Base-by-base conservation (phyloP, 2,888 invertebrate genomes). In the Meganola albula region DNA sequence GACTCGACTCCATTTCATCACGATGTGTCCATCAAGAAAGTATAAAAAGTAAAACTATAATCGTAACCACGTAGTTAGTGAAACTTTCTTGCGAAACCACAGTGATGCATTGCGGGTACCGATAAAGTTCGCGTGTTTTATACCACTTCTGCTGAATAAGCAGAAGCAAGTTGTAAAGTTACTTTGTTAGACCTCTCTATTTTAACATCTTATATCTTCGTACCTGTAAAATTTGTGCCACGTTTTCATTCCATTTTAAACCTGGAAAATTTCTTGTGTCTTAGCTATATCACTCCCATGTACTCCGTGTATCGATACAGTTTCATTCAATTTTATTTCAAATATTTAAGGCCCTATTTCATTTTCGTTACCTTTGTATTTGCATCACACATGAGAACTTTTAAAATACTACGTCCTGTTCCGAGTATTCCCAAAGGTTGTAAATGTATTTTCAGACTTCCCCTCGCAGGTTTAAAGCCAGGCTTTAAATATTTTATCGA, bases 401-500 rank as follows among this genome's bases (percentile, higher is more conserved):
- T 64, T 64, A 58, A 66, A 64, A 60, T 55, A 59, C 61, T 62
- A 60, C 58, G 57, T 58, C 55, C 47, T 54, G 48, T 53, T 48
- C 38, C 56, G 58, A 41, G 53, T 69, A 71, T 67, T 73, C 73
- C 76, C 70, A 62, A 44, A 37, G 69, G 78, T 62, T 65, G 67
- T 79, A 76, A 74, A 76, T 76, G 72, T 63, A 62, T 66, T 67
- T 70, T 71, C 59, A 55, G 57, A 20, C 56, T 59, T 48, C 63
- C 74, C 74, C 71, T 65, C 55, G 53, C 58, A 52, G 61, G 61
- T 70, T 74, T 71, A 74, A 75, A 71, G 62, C 62, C 63, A 53
- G 58, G 34, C 60, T 76, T 74, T 84, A 77, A 83, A 85, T 82
- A 82, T 82, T 80, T 83, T 78, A 83, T 79, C 77, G 77, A 76